Percentiles rank a stretch among this genome's conserved stretches.
These are phyloP conservation scores for Orchestes rusci DNA, from an alignment of 2,888 invertebrate genomes.

Conservation along the genomic window DNA sequence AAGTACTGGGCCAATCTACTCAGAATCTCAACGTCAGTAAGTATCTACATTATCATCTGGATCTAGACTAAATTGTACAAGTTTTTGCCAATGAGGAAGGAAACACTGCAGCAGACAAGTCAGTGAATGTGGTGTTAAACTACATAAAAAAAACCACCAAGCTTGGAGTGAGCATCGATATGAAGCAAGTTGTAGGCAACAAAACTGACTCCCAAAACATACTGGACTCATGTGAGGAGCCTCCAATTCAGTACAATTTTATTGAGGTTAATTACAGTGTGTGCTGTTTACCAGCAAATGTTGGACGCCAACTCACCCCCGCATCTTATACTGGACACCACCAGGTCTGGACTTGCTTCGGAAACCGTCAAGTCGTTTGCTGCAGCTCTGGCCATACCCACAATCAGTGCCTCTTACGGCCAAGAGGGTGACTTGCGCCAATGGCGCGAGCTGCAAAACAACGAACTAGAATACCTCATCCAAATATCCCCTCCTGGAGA, in stretches of 20 bases:
- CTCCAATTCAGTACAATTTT: no score
- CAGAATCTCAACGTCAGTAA: conserved; percentile 23
- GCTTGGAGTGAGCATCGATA: conserved; percentile 57
- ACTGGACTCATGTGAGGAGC: conserved; percentile 58
- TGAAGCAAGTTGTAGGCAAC: conserved; percentile 59
- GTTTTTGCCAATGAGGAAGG: conserved; percentile 70
- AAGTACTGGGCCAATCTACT: conserved; percentile 14
- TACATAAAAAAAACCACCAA: conserved; percentile 63
- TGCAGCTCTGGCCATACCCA: conserved; percentile 71
- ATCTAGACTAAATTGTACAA: no score
- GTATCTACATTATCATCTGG: no score
- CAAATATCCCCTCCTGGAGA: conserved; percentile 84
- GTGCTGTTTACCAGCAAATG: conserved; percentile 63
- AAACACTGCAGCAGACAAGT: conserved; percentile 62
- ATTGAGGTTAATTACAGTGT: conserved; percentile 62
- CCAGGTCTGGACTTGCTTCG: conserved; percentile 71
- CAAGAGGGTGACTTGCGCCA: conserved; percentile 75
- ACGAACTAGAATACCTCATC: conserved; percentile 67
- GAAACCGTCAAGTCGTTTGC: conserved; percentile 82
- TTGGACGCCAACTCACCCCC: conserved; percentile 59
- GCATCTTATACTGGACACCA: conserved; percentile 75
- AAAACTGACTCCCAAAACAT: conserved; percentile 64
- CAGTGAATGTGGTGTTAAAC: conserved; percentile 63
- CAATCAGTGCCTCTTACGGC: conserved; percentile 78
- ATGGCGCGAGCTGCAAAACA: conserved; percentile 67